Base-by-base conservation (phyloP, 2,113 vertebrate genomes). In the Podilymbus podiceps region DNA sequence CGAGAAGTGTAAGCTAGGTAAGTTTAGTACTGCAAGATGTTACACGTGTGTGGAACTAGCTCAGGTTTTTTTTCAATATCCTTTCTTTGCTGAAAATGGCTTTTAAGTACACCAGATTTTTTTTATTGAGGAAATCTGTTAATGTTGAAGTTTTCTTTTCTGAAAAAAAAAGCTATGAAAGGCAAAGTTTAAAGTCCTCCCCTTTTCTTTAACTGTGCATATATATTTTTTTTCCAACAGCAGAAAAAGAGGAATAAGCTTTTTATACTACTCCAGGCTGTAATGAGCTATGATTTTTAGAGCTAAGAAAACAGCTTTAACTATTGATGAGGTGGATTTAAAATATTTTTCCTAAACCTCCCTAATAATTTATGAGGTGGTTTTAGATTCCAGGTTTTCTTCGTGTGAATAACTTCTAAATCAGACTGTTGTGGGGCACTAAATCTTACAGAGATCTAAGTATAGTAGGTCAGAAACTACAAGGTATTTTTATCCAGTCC, bases 401-500 rank as follows among this genome's bases (percentile, higher is more conserved):
- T 89, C 1, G 2, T 96, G 93, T 96, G 89, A 91, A 77, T 95
- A 96, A 95, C 80, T 96, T 91, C 94, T 96, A 96, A 96, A 96
- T 96, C 93, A 93, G 85, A 82, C 74, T 96, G 92, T 24, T 91
- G 81, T 64, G 66, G 91, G 86, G 62, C 40, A 23, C 40, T 93
- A 94, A 94, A 91, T 94, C 74, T 94, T 91, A 82, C 66, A 60
- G 69, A 82, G 77, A 93, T 96, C 91, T 89, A 94, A 95, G 89
- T 96, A 97, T 96, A 96, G 95, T 73, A 95, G 95, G 93, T 96
- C 91, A 96, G 89, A 97, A 96, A 95, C 89, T 95, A 88, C 87
- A 76, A 83, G 69, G 33, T 97, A 96, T 97, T 97, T 97, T 97
- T 97, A 97, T 96, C 94, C 81, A 85, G 81, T 94, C 91, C 95